phyloP scores from a whole-genome alignment of 2,888 invertebrate genomes.

The Callyntrura sp. region DNA sequence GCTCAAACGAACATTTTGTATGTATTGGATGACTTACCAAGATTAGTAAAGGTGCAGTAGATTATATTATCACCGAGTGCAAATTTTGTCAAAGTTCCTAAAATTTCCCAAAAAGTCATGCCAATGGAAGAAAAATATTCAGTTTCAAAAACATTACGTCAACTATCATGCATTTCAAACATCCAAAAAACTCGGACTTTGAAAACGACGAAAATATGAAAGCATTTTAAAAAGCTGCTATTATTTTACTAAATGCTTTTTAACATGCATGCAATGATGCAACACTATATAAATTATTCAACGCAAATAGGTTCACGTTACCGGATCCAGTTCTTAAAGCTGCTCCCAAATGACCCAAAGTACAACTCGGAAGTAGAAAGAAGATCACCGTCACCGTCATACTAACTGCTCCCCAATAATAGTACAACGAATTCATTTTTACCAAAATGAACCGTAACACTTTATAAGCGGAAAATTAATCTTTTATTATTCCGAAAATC shows the following conservation, averaged over 20 bases:
- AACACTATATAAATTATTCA: neutral
- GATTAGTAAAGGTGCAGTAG: slow-evolving; percentile 77
- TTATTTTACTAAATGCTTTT: neutral
- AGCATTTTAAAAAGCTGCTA: neutral
- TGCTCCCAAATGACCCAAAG: slow-evolving; percentile 62
- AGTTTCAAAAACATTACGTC: neutral
- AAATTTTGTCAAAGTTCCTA: slow-evolving; percentile 72
- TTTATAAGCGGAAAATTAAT: neutral
- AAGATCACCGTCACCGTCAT: neutral
- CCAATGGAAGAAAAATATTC: slow-evolving; percentile 38
- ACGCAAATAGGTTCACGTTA: neutral
- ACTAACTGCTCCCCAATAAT: no score
- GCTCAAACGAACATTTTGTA: neutral
- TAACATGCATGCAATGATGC: neutral
- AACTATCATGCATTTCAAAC: neutral
- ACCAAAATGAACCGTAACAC: neutral
- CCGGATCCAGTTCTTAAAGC: slow-evolving; percentile 66
- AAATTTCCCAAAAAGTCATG: slow-evolving; percentile 19
- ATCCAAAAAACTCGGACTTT: slow-evolving; percentile 4
- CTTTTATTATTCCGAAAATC: no score
- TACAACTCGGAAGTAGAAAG: slow-evolving; percentile 30
- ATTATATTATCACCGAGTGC: slow-evolving; percentile 68
- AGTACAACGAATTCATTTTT: no score
- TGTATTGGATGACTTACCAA: slow-evolving; percentile 65
- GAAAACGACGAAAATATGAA: neutral